phyloP scores from a whole-genome alignment of 2,113 vertebrate species.

The Oncorhynchus clarkii region DNA sequence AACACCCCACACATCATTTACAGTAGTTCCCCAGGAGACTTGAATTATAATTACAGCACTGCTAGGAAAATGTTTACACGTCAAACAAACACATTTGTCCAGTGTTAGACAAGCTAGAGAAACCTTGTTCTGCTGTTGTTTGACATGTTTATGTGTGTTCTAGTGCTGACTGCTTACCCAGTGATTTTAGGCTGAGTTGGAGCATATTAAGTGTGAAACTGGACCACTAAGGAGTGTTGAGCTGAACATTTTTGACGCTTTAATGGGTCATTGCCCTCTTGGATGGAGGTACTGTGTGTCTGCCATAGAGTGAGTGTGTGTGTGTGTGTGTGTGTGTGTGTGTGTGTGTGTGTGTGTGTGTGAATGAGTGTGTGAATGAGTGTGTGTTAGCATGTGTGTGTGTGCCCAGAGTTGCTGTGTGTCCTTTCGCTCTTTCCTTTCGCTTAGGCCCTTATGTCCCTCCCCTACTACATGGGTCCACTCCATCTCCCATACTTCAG shows the following conservation, averaged over 20 bases:
- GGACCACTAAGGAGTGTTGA: conserved; percentile 29
- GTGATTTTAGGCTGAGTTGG: not conserved
- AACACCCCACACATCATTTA: too few relatives aligned
- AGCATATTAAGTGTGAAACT: conserved; percentile 19
- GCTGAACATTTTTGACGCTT: conserved; percentile 27
- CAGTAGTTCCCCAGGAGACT: too few relatives aligned
- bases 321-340: not conserved
- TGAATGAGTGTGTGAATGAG: not conserved
- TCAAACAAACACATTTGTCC: too few relatives aligned
- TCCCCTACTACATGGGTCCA: too few relatives aligned
- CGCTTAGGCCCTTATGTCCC: conserved; percentile 13
- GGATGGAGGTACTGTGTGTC: conserved; percentile 1
- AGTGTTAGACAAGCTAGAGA: too few relatives aligned
- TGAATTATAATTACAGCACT: too few relatives aligned
- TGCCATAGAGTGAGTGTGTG: not conserved
- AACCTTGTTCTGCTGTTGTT: too few relatives aligned
- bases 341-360: not conserved
- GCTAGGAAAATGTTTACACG: too few relatives aligned
- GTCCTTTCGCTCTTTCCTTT: conserved; percentile 8
- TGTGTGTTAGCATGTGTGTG: conserved; percentile 21
- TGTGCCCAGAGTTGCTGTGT: not conserved
- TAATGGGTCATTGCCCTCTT: conserved; percentile 33
- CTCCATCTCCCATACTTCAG: too few relatives aligned
- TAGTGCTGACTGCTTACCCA: not conserved
- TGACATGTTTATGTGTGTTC: too few relatives aligned